phyloP scores from a whole-genome alignment of 1,140 invertebrate genomes.

The Drosophila santomea region DNA sequence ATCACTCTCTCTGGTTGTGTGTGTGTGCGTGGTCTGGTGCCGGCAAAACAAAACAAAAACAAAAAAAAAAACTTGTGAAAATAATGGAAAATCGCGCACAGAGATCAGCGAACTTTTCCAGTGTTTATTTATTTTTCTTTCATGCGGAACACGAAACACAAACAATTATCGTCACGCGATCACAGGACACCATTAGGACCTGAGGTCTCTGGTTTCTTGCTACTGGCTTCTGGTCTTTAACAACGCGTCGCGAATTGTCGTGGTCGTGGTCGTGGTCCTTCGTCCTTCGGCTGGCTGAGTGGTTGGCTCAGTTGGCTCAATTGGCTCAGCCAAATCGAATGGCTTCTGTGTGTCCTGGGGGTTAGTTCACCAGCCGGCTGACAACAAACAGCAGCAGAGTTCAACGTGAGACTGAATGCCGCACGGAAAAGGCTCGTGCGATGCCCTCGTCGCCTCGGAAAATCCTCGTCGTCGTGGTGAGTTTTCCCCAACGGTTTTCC shows the following conservation, averaged over 20 bases:
- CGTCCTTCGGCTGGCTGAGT: constrained; percentile 14
- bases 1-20: constrained; percentile 35
- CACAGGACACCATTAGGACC: constrained; percentile 14
- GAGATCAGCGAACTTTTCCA: constrained; percentile 17
- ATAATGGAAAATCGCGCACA: constrained; percentile 1
- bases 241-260: constrained; percentile 15
- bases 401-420: constrained; percentile 74
- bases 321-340: constrained; percentile 13
- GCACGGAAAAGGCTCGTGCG: constrained; percentile 18
- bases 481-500: constrained; percentile 26
- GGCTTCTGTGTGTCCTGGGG: constrained; percentile 3
- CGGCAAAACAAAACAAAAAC: constrained; percentile 10
- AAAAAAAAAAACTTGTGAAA: constrained; percentile 1
- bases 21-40: constrained; percentile 23
- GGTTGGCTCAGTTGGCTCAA: constrained; percentile 10
- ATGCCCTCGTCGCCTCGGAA: constrained; percentile 1
- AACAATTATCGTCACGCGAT: constrained; percentile 21
- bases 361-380: constrained; percentile 14
- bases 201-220: background rate
- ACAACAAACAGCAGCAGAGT: constrained; percentile 72
- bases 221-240: background rate
- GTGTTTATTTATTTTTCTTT: background rate
- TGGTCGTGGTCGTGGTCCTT: constrained; percentile 4
- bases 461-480: constrained; percentile 38
- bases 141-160: background rate